These are phyloP conservation scores for Gallinago media DNA, from an alignment of 2,113 vertebrate species.

Conservation along the genomic window DNA sequence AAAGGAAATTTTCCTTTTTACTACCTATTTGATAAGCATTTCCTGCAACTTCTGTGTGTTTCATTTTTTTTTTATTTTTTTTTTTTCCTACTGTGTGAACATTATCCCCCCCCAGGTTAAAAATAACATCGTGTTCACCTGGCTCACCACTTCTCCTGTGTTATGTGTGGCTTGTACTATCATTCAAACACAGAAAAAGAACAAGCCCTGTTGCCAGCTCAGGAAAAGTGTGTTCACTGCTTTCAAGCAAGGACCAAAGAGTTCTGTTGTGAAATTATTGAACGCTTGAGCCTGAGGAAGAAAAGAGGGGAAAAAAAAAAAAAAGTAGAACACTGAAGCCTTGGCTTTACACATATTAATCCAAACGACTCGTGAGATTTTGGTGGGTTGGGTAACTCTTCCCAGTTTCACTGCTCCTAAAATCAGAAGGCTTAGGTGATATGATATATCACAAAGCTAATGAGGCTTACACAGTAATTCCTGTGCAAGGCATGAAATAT, in stretches of 20 bases:
- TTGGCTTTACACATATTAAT: neutral
- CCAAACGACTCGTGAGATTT: neutral
- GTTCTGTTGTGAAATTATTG: neutral
- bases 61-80: neutral
- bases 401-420: neutral
- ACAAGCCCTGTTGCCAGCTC: neutral
- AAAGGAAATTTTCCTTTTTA: slow-evolving; percentile 36
- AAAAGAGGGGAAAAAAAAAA: too few relatives aligned
- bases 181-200: neutral
- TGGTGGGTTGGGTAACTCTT: neutral
- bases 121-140: neutral
- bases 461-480: neutral
- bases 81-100: neutral
- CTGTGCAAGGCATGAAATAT: neutral
- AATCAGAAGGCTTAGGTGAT: neutral
- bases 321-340: neutral
- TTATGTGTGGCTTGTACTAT: neutral
- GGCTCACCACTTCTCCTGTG: neutral
- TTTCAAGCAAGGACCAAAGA: neutral
- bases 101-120: neutral
- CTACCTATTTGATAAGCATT: slow-evolving; percentile 26
- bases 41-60: neutral
- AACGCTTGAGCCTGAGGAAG: neutral
- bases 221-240: neutral
- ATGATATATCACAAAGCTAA: neutral